A percentile compares a stretch with the other conserved stretches of the same genome.
These are phyloP conservation scores for Geopemphigus sp. DNA, from an alignment of 1,140 invertebrate genomes.

Conservation along the genomic window DNA sequence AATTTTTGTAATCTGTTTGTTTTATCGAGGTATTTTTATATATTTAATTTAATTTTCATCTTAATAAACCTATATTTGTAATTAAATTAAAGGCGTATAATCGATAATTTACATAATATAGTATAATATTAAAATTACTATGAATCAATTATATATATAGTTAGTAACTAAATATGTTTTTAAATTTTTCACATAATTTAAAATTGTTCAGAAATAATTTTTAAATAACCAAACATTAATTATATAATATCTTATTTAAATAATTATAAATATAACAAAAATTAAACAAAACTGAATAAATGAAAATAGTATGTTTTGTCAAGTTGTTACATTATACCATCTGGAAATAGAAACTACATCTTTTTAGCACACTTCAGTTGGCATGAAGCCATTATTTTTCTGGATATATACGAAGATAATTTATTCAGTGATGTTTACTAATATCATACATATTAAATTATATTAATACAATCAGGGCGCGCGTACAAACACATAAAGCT, in stretches of 20 bases:
- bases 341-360: conserved; percentile 45
- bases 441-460: conserved; percentile 6
- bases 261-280: conserved; percentile 11
- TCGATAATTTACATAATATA: background rate
- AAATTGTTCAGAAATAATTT: too few relatives aligned
- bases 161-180: too few relatives aligned
- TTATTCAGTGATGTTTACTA: conserved; percentile 5
- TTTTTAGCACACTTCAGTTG: conserved; percentile 43
- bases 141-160: background rate
- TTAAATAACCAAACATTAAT: too few relatives aligned
- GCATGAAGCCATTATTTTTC: conserved; percentile 16
- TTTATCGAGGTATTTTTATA: background rate
- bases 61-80: background rate
- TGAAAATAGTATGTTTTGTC: conserved; percentile 17
- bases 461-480: background rate
- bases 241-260: background rate
- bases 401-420: conserved; percentile 1
- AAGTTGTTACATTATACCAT: conserved; percentile 41
- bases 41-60: background rate
- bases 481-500: background rate
- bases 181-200: too few relatives aligned
- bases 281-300: too few relatives aligned
- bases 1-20: background rate
- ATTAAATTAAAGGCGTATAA: too few relatives aligned
- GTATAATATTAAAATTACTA: background rate